Evolutionary conservation across 2,888 invertebrate genomes (phyloP), one percentile per base, ranked within the genome.

Genomic region (Callimorpha dominula): DNA sequence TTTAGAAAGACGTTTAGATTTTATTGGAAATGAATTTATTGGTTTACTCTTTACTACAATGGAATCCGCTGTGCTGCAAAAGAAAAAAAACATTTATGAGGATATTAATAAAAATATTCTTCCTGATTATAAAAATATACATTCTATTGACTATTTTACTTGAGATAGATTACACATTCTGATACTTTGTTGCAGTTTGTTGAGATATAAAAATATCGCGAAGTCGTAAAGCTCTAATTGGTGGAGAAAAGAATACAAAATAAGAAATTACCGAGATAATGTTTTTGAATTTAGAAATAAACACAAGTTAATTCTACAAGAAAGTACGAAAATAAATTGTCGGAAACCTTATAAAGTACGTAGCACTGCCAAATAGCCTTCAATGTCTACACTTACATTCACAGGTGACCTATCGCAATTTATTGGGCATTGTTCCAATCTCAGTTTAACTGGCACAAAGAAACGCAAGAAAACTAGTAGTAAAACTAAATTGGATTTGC

Each of bases 351-450:
- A 46, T 69, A 63, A 70, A 63, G 20, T 70, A 72, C 12, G 52
- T 52, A 50, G 20, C 52, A 62, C 50, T 52, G 50, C 50, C 68
- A 71, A 74, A 65, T 15, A 73, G 40, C 52, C 40, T 65, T 20
- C 49, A 65, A 14, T 64, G 43, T 43, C 54, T 63, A 68, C 52
- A 57, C 54, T 49, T 12, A 46, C n/a, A 17, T 65, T 40, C 31
- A 31, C 65, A 54, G 52, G 52, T 68, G 64, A 74, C 68, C 68
- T 68, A 71, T 74, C 52, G 68, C 7, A 73, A 74, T 68, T 50
- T 67, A 63, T 52, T 49, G 68, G 68, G 70, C 65, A 74, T 40
- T 42, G 69, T 73, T 65, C 70, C 71, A 74, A 71, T 57, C 57
- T 42, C 43, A 68, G 46, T 49, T 60, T 68, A 73, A 73, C 65